Evolutionary conservation across 2,113 vertebrate genomes (phyloP).

Genomic region (Corythoichthys intestinalis): DNA sequence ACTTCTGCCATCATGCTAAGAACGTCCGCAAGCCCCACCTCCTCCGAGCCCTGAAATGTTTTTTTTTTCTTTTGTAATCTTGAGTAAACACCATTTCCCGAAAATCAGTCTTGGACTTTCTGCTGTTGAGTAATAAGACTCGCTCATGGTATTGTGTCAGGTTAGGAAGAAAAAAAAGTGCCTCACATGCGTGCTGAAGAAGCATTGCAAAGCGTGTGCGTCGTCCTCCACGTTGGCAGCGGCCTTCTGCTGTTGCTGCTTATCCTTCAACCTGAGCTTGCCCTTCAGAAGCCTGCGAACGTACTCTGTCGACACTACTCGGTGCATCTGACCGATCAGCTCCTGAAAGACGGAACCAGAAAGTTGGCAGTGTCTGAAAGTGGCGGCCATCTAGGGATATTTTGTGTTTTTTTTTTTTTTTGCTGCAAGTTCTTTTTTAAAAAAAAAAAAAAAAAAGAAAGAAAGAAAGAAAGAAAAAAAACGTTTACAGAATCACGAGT

Average conservation of each 20-base stretch:
- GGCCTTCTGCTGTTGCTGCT: slow-evolving; percentile 66
- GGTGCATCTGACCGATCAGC: slow-evolving; percentile 64
- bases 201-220: slow-evolving; percentile 54
- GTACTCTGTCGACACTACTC: slow-evolving; percentile 78
- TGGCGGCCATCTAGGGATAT: no score
- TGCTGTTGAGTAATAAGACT: not conserved
- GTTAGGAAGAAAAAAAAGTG: not conserved
- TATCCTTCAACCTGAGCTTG: slow-evolving; percentile 70
- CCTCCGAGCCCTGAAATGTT: slow-evolving; percentile 73
- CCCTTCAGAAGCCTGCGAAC: slow-evolving; percentile 77
- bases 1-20: slow-evolving; percentile 81
- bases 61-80: not conserved
- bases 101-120: not conserved
- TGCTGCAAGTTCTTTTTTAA: no score
- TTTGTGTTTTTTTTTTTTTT: no score
- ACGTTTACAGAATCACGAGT: no score
- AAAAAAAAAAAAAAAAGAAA: no score
- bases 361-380: no score
- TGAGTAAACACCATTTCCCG: not conserved
- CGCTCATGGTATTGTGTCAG: not conserved
- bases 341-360: slow-evolving; percentile 57
- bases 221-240: slow-evolving; percentile 56
- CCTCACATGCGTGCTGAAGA: slow-evolving; percentile 77
- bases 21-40: slow-evolving; percentile 70
- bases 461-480: no score